Percentiles rank a stretch among this genome's conserved stretches.
Evolutionary conservation across 2,797 vertebrate species (phyloP).

Genomic region (Acrossocheilus wenchowensis): DNA sequence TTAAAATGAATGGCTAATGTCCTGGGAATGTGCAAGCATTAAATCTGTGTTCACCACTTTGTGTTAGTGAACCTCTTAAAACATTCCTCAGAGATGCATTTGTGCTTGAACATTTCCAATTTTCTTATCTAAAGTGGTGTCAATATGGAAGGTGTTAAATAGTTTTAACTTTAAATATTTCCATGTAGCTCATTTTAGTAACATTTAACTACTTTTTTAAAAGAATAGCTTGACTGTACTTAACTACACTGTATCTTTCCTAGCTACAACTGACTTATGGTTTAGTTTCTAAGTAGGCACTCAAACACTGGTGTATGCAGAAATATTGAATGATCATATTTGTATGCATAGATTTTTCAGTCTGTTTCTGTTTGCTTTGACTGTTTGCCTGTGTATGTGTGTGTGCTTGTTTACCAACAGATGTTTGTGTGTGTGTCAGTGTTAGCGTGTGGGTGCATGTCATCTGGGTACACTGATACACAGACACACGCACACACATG

Average conservation of each 20-base stretch:
- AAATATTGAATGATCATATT: constrained; percentile 12
- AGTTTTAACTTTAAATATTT: background rate
- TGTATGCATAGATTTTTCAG: constrained; percentile 15
- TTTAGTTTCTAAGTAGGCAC: background rate
- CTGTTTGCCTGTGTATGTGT: constrained; percentile 23
- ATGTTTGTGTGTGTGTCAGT: constrained; percentile 39
- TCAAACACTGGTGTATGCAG: background rate
- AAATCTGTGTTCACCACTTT: constrained; percentile 28
- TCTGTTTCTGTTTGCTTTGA: constrained; percentile 27
- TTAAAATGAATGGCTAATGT: constrained; percentile 54
- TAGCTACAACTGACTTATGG: background rate
- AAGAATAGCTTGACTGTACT: background rate
- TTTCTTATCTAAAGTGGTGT: background rate
- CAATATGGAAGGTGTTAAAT: background rate
- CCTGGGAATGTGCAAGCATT: constrained; percentile 33
- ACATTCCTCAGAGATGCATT: constrained; percentile 8
- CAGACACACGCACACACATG: constrained; percentile 36
- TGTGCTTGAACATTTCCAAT: constrained; percentile 2
- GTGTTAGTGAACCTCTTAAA: constrained; percentile 27
- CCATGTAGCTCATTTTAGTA: background rate
- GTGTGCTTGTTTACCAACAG: constrained; percentile 49
- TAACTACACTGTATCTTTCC: background rate
- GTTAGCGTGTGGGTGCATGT: constrained; percentile 41
- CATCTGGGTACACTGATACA: constrained; percentile 45
- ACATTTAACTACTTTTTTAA: background rate